Evolutionary conservation across 2,797 vertebrate genomes (phyloP).

Genomic region (Malurus leucopterus): DNA sequence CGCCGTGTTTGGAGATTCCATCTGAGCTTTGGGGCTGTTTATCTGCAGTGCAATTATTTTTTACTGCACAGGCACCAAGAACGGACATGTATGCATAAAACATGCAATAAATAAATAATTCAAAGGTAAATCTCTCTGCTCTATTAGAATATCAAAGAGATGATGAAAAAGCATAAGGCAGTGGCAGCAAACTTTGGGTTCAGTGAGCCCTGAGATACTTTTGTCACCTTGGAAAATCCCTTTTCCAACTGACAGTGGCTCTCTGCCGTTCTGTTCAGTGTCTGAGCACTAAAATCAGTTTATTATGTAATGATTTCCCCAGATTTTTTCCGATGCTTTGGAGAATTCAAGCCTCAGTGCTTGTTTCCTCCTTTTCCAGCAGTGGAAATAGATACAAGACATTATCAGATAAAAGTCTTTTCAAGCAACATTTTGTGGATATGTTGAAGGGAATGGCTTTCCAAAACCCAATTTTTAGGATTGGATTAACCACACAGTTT

Average conservation of each 20-base stretch:
- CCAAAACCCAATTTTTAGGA: background rate
- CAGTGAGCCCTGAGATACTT: background rate
- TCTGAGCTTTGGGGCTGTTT: background rate
- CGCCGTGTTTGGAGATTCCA: background rate
- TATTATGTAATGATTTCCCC: background rate
- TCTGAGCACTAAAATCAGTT: background rate
- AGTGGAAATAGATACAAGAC: background rate
- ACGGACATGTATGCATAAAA: background rate
- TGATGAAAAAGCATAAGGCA: background rate
- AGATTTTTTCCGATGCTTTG: background rate
- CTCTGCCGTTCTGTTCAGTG: background rate
- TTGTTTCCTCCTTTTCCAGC: background rate
- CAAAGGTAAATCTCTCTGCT: background rate
- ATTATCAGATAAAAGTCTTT: conserved; percentile 10
- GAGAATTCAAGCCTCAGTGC: background rate
- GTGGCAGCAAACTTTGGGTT: background rate
- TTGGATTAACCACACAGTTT: background rate
- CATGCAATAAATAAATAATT: background rate
- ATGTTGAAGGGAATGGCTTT: background rate
- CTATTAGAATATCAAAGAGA: background rate
- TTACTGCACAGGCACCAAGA: background rate
- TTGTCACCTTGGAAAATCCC: background rate
- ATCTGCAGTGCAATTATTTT: background rate
- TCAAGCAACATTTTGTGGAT: background rate
- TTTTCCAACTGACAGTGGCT: background rate